Conservation (phyloP, 2,888 invertebrate genomes). For the Zaprionus lineosus region DNA sequence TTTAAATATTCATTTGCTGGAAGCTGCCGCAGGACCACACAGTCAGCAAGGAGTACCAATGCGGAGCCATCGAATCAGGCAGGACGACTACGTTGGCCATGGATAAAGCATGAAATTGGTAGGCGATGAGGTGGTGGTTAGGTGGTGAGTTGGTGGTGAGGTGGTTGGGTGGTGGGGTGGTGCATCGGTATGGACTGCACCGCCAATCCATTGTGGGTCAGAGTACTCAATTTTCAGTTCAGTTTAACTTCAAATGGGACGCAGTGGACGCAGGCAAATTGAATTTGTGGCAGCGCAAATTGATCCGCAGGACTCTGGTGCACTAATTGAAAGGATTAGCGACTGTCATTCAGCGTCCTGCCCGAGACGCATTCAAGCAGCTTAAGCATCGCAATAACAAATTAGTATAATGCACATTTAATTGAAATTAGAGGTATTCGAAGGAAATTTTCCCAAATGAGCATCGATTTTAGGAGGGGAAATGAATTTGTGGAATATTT, state of each 20-base stretch:
- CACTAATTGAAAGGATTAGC: slow-evolving; percentile 67
- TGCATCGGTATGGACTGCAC: background rate
- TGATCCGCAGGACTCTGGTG: slow-evolving; percentile 47
- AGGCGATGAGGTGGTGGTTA: too few species aligned
- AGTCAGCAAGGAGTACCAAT: slow-evolving; percentile 25
- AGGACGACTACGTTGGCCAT: background rate
- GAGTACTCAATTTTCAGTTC: slow-evolving; percentile 62
- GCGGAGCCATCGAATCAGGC: background rate
- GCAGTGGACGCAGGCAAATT: slow-evolving; percentile 59
- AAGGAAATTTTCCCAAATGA: too few species aligned
- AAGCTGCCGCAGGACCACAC: slow-evolving; percentile 39
- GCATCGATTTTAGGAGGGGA: too few species aligned
- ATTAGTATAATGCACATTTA: slow-evolving; percentile 11
- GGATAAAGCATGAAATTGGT: too few species aligned
- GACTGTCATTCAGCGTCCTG: background rate
- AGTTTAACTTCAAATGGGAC: slow-evolving; percentile 49
- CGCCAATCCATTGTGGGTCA: slow-evolving; percentile 54
- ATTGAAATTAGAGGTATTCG: too few species aligned
- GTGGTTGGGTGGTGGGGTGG: background rate
- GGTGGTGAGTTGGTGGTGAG: too few species aligned
- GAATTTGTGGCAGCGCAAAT: slow-evolving; percentile 59
- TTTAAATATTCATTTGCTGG: slow-evolving; percentile 67
- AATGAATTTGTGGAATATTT: too few species aligned
- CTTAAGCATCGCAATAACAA: slow-evolving; percentile 9
- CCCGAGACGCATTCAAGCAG: slow-evolving; percentile 14